Evolutionary conservation across 2,797 vertebrate genomes (phyloP), one percentile per base, ranked within the genome.

Genomic region (Enoplosus armatus): DNA sequence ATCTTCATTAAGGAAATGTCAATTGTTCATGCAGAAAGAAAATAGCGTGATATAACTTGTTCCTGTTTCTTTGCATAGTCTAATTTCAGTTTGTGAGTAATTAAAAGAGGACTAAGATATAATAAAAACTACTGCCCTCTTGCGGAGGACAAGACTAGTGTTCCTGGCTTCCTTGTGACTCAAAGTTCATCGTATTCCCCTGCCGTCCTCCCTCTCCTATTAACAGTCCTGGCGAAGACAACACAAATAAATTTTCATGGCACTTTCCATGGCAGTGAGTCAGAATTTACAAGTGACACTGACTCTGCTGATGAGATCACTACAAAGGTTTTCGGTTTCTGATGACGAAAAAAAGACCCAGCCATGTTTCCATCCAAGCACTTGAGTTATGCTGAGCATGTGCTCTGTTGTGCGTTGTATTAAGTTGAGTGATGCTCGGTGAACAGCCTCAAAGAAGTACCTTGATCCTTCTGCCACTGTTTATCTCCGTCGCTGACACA

Each of bases 221-320:
- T 24, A 72, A 70, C 24, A 5, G 12, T 18, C 59, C 29, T 56
- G 53, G 4, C 18, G 71, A 39, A 71, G 35, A 65, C 43, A 37
- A 39, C 56, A 53, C 4, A 18, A 59, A 22, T 59, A 51, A 64
- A 20, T 14, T 35, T 74, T 75, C 27, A 63, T 8, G 37, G 22
- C 22, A 43, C 47, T 78, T 80, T 66, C 55, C 62, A 41, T 80
- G 50, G 10, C 74, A 53, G 58, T 64, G 73, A 80, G 18, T 82
- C 85, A 71, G 26, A 50, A 43, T 67, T 58, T 47, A 51, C 12
- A 35, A 65, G 60, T 56, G 55, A 45, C 75, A 64, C 26, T 78
- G 79, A 88, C 56, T 86, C 77, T 82, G 39, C 60, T 70, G 64
- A 56, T 80, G 68, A 86, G 60, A 29, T 54, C 74, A 73, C 29